Evolutionary conservation across 2,888 invertebrate genomes (phyloP), one percentile per base, ranked within the genome.

Genomic region (Metacarcinus magister): DNA sequence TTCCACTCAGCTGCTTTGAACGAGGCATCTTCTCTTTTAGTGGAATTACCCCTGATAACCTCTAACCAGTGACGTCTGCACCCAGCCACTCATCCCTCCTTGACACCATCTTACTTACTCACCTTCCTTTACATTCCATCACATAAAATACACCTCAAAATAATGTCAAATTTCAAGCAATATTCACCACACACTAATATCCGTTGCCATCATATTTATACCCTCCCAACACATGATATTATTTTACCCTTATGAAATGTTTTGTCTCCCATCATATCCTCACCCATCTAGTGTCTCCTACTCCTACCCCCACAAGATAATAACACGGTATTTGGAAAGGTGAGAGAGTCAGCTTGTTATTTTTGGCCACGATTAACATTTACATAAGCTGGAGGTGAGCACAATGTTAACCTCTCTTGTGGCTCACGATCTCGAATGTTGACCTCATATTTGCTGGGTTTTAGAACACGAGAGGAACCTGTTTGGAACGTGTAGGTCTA

Each of bases 281-380:
- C 87, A 87, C 39, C 87, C 87, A 13, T 2, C 32, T 13, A 1
- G 10, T 87, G 8, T 16, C 39, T n/a, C 32, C 39, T 39, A 87
- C 39, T 87, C 32, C 87, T 87, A 39, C 39, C 39, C 87, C 32
- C 32, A 16, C 39, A 39, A 16, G 87, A 87, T 87, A 87, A 87
- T 87, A 87, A 87, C 87, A 87, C 39, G 32, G 19, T 39, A 32
- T 87, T 39, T 39, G 32, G 87, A 87, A 87, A 7, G 87, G 32
- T 87, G 32, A 10, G 13, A 87, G 39, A 87, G 39, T 39, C 39
- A 16, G 87, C 16, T 13, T 39, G 87, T 16, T 87, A 87, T 87
- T 87, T 87, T 87, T 87, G 87, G 87, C 87, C 16, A 0, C 87
- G 39, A 87, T 87, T 87, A 87, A 87, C 87, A 87, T 87, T 87